Evolutionary conservation across 2,113 vertebrate species (phyloP).

Genomic region (Laterallus jamaicensis): DNA sequence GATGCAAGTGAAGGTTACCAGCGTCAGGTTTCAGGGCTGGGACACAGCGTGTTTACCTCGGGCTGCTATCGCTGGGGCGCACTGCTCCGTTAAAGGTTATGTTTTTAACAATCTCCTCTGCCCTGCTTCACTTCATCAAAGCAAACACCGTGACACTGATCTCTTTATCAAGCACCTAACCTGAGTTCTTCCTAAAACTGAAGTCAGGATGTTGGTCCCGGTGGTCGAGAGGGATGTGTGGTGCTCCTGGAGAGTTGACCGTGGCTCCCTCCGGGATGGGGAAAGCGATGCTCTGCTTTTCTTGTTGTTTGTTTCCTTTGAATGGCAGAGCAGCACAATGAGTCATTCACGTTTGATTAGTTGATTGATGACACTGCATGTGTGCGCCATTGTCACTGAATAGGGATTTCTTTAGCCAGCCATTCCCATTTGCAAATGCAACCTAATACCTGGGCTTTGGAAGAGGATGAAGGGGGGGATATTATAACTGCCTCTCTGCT

Average conservation of each 20-base stretch:
- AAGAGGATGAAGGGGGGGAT: not conserved
- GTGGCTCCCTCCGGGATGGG: not conserved
- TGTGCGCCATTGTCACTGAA: not conserved
- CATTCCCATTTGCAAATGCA: not conserved
- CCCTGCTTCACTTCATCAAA: not conserved
- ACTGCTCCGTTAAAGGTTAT: not conserved
- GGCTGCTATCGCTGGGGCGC: not conserved
- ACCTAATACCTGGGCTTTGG: not conserved
- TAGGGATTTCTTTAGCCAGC: not conserved
- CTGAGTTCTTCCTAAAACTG: not conserved
- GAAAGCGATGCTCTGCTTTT: not conserved
- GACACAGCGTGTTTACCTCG: not conserved
- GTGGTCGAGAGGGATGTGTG: not conserved
- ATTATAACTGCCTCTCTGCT: not conserved
- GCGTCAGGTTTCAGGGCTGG: not conserved
- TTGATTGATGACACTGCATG: conserved; percentile 33
- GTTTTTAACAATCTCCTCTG: not conserved
- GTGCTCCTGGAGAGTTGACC: not conserved
- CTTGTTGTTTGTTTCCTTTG: conserved; percentile 37
- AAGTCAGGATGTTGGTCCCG: not conserved
- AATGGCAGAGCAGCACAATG: conserved; percentile 1
- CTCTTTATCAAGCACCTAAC: not conserved
- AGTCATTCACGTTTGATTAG: conserved; percentile 42
- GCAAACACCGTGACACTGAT: not conserved
- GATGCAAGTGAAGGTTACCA: not conserved